phyloP scores from a whole-genome alignment of 2,797 vertebrate species.

The Pangasius krempfi region DNA sequence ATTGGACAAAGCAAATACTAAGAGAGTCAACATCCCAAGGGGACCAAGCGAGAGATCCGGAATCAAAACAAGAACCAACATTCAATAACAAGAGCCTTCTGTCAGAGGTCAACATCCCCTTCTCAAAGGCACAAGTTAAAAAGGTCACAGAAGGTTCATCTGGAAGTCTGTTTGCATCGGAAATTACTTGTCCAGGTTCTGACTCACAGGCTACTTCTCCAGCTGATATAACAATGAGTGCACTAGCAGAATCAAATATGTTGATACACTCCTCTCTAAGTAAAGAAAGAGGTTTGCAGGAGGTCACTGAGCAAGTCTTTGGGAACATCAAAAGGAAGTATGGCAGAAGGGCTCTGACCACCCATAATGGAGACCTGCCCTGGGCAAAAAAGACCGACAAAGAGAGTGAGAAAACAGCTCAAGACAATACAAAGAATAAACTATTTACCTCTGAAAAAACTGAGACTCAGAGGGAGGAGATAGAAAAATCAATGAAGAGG shows the following conservation, averaged over 20 bases:
- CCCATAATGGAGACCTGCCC: constrained; percentile 78
- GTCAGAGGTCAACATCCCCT: constrained; percentile 77
- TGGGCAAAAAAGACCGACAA: constrained; percentile 88
- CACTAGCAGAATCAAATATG: constrained; percentile 67
- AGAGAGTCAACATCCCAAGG: constrained; percentile 76
- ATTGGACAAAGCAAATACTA: constrained; percentile 84
- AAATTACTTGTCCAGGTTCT: constrained; percentile 52
- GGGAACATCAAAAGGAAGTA: constrained; percentile 89
- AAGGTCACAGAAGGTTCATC: constrained; percentile 73
- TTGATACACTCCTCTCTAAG: constrained; percentile 67
- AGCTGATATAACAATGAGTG: constrained; percentile 59
- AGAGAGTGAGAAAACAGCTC: constrained; percentile 77
- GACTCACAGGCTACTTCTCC: constrained; percentile 66
- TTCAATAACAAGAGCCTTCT: constrained; percentile 78
- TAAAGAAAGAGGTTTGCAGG: constrained; percentile 83
- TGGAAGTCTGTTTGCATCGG: constrained; percentile 71
- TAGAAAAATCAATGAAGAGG: constrained; percentile 53
- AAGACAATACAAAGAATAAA: constrained; percentile 80
- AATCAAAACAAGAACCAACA: constrained; percentile 79
- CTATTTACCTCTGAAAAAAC: constrained; percentile 67
- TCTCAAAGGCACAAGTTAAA: constrained; percentile 78
- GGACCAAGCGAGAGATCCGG: constrained; percentile 78
- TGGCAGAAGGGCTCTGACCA: constrained; percentile 82
- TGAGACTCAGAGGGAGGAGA: constrained; percentile 56
- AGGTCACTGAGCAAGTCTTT: constrained; percentile 81